Evolutionary conservation across 2,797 vertebrate genomes (phyloP), one percentile per base, ranked within the genome.

Genomic region (Chrosomus eos): DNA sequence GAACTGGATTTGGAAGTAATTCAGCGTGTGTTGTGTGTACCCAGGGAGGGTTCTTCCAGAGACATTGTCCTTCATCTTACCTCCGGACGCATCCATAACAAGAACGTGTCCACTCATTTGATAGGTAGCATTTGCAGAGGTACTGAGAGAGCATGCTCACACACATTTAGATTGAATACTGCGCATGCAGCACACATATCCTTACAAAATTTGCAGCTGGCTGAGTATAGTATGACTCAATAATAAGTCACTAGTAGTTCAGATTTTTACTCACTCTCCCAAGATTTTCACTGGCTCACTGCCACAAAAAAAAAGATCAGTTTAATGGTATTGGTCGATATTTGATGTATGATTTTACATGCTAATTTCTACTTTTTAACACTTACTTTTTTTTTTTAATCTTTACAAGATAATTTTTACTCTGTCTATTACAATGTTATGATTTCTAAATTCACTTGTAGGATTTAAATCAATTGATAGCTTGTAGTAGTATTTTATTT

Each of bases 101-200:
- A 99, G 92, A 99, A 99, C 0, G 97, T 99, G 67, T 99, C 98
- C 73, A 99, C 98, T 81, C 98, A 99, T 84, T 95, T 99, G 0
- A 97, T 99, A 19, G 98, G 98, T 75, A 99, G 96, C 94, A 98
- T 99, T 85, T 95, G 94, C 86, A 95, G 95, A 96, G 97, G 98
- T 98, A 89, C 71, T 11, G 33, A 76, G 45, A 82, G 11, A 51
- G 28, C 71, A 13, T 33, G 36, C 71, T 58, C 40, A 64, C 68
- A 26, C 60, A 53, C 43, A n/a, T 43, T 82, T 73, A 51, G 40
- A 19, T 71, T 58, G n/a, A 53, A 43, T 82, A 36, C 23, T 74
- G 40, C 8, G 2, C 26, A 43, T 45, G 3, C 40, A 62, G 38
- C 33, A 33, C 0, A 21, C 38, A 36, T 43, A 40, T 62, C 68